phyloP scores from a whole-genome alignment of 2,888 invertebrate species.

The Oligia strigilis region DNA sequence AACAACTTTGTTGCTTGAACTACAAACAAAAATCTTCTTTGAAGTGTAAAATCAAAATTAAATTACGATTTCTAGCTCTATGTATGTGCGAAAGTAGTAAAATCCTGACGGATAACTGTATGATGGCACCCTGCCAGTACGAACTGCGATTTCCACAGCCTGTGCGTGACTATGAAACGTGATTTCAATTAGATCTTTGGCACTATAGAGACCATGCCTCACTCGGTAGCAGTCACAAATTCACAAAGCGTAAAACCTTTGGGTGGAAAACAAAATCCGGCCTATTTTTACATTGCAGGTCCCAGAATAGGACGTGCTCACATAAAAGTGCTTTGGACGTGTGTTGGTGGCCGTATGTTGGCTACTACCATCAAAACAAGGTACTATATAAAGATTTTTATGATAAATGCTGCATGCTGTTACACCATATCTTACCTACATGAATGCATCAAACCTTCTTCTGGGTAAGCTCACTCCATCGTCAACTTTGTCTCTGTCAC shows the following conservation, averaged over 20 bases:
- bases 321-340: constrained; percentile 28
- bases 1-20: constrained; percentile 7
- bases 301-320: constrained; percentile 10
- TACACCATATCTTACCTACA: constrained; percentile 4
- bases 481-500: no score
- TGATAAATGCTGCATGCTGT: constrained; percentile 20
- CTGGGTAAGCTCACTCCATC: no score
- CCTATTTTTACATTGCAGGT: constrained; percentile 14
- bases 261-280: constrained; percentile 15
- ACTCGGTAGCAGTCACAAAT: constrained; percentile 7
- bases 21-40: background rate
- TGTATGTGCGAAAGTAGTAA: background rate
- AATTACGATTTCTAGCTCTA: no score
- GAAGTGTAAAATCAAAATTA: background rate
- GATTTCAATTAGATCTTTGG: constrained; percentile 54
- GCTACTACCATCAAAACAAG: constrained; percentile 35
- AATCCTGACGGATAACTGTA: constrained; percentile 5
- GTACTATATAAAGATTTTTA: constrained; percentile 32
- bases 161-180: constrained; percentile 36
- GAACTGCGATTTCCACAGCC: background rate
- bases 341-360: constrained; percentile 23
- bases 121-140: constrained; percentile 31
- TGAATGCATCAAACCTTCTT: background rate
- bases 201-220: constrained; percentile 6
- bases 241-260: constrained; percentile 22